phyloP scores from a whole-genome alignment of 64 coral and sea anemone genomes.

The Pocillopora damicornis region DNA sequence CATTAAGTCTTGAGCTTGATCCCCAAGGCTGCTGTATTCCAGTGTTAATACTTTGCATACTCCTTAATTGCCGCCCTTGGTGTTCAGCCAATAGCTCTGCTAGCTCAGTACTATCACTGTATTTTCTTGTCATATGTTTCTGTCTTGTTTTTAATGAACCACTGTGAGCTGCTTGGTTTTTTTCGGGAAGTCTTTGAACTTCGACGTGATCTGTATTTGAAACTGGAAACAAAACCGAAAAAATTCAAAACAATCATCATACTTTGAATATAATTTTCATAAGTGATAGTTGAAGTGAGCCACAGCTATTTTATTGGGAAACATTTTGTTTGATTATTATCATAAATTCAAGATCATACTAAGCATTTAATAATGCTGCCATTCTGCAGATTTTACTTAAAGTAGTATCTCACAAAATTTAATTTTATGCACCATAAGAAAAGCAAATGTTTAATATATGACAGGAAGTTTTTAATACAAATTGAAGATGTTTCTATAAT shows the following conservation, averaged over 20 bases:
- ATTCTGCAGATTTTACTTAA: no score
- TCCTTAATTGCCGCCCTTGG: conserved; percentile 51
- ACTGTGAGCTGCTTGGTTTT: not conserved
- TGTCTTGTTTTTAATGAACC: not conserved
- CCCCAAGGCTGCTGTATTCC: conserved; percentile 48
- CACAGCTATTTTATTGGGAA: no score
- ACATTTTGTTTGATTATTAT: no score
- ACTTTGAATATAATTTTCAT: no score
- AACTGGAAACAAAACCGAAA: not conserved
- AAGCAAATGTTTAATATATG: no score
- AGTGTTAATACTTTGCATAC: conserved; percentile 32
- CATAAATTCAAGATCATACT: no score
- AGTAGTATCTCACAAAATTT: no score
- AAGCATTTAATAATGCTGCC: no score
- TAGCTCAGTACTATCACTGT: conserved; percentile 46
- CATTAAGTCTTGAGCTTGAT: conserved; percentile 52
- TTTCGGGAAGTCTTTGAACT: not conserved
- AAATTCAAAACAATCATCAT: not conserved
- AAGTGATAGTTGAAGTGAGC: no score
- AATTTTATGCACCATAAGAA: no score
- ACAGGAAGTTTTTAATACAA: no score
- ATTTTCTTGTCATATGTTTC: not conserved
- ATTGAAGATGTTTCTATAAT: no score
- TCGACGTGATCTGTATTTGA: not conserved
- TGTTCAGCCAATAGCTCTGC: conserved; percentile 55